Evolutionary conservation across 2,888 invertebrate species (phyloP).

Genomic region (Brachyopa scutellaris): DNA sequence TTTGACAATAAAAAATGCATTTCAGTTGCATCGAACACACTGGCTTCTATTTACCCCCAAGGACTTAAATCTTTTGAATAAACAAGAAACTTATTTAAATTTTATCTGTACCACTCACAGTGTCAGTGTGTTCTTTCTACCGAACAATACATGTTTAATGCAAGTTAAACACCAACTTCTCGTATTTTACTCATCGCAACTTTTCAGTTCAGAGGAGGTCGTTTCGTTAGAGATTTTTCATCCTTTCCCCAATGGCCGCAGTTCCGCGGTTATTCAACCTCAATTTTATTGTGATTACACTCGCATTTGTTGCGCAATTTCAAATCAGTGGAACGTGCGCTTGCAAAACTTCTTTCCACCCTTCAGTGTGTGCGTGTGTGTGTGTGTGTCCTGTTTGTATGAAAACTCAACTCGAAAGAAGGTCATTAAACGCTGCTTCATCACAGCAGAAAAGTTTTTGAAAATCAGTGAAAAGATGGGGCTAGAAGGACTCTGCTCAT

Average conservation of each 20-base stretch:
- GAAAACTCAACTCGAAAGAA: conserved; percentile 30
- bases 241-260: conserved; percentile 13
- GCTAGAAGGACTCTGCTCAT: not conserved
- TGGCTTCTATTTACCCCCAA: not conserved
- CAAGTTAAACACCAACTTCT: conserved; percentile 23
- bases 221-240: conserved; percentile 27
- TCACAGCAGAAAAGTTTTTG: conserved; percentile 14
- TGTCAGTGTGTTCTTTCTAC: not conserved
- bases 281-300: conserved; percentile 66
- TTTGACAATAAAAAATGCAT: not conserved
- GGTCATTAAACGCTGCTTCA: conserved; percentile 62
- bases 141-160: conserved; percentile 55
- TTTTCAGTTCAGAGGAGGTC: conserved; percentile 48
- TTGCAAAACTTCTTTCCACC: conserved; percentile 11
- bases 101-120: not conserved
- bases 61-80: conserved; percentile 24
- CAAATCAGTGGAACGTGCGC: conserved; percentile 48
- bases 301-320: conserved; percentile 68
- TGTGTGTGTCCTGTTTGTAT: conserved; percentile 11
- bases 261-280: conserved; percentile 64
- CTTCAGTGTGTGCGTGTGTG: not conserved
- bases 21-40: no score
- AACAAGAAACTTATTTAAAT: conserved; percentile 47
- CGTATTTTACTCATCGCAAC: conserved; percentile 23
- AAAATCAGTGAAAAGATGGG: conserved; percentile 16